A percentile compares a stretch with the other conserved stretches of the same genome.
These are phyloP conservation scores for Mobula hypostoma DNA, from an alignment of 2,113 vertebrate species.

Conservation along the genomic window DNA sequence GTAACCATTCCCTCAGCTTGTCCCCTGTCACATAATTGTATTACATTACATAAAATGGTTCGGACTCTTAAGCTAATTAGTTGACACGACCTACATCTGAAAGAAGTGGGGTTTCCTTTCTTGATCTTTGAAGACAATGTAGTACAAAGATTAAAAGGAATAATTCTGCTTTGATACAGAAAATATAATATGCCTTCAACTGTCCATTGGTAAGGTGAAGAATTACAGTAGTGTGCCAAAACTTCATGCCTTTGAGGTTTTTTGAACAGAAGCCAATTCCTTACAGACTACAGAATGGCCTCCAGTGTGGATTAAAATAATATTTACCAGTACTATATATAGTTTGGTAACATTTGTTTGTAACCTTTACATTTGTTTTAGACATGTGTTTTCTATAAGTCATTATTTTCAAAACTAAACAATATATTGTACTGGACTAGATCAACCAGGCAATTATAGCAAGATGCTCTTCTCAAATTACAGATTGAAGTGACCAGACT, in stretches of 20 bases:
- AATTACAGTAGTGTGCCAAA: conserved; percentile 53
- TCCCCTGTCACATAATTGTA: conserved; percentile 57
- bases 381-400: not conserved
- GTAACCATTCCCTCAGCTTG: conserved; percentile 49
- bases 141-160: conserved; percentile 47
- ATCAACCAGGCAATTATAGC: not conserved
- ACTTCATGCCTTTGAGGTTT: conserved; percentile 52
- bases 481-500: not conserved
- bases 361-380: not conserved
- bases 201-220: conserved; percentile 54
- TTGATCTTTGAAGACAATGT: conserved; percentile 40
- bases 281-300: conserved; percentile 46
- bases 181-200: conserved; percentile 49
- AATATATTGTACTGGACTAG: not conserved
- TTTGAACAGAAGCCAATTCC: conserved; percentile 51
- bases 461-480: not conserved
- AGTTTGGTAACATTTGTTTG: not conserved
- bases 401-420: not conserved
- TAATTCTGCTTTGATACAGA: conserved; percentile 47
- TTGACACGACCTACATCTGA: conserved; percentile 38
- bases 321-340: not conserved
- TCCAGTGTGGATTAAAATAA: conserved; percentile 23
- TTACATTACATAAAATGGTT: conserved; percentile 49
- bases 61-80: conserved; percentile 39
- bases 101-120: conserved; percentile 43